A percentile compares a stretch with the other conserved stretches of the same genome.
Conservation (phyloP, 1,140 invertebrate genomes). For the Choristoneura fumiferana region DNA sequence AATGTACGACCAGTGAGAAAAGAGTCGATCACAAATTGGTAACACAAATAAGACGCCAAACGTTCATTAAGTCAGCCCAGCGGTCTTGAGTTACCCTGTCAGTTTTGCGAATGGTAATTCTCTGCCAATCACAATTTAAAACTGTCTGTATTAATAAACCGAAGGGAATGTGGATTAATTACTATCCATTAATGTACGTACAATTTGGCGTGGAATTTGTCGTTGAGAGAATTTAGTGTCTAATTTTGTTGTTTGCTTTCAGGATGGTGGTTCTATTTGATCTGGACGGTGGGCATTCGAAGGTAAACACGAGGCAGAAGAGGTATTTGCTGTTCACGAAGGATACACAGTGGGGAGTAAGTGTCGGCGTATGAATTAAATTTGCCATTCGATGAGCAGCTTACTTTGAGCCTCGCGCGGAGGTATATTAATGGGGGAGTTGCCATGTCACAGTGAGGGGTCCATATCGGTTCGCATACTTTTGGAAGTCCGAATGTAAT, state of each 20-base stretch:
- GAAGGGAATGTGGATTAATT: constrained; percentile 11
- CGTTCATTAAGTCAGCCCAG: background rate
- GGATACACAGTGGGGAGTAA: constrained; percentile 70
- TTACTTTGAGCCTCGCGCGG: no score
- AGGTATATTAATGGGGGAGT: no score
- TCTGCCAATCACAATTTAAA: background rate
- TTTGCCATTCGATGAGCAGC: no score
- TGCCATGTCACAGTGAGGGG: no score
- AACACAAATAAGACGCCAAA: constrained; percentile 8
- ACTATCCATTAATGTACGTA: background rate
- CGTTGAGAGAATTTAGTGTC: background rate
- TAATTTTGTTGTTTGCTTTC: constrained; percentile 20
- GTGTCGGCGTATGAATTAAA: constrained; percentile 25
- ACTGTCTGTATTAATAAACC: background rate
- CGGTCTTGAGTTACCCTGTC: background rate
- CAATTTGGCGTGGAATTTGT: background rate
- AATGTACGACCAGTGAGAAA: background rate
- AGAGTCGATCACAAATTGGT: constrained; percentile 3
- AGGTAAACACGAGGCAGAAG: constrained; percentile 35
- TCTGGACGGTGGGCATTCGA: constrained; percentile 13
- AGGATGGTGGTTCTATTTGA: constrained; percentile 26
- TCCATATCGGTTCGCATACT: no score
- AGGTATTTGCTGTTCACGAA: constrained; percentile 67
- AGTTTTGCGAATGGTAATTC: background rate
- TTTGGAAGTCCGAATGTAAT: no score